Evolutionary conservation across 2,888 invertebrate genomes (phyloP), one percentile per base, ranked within the genome.

Genomic region (Dicycla oo): DNA sequence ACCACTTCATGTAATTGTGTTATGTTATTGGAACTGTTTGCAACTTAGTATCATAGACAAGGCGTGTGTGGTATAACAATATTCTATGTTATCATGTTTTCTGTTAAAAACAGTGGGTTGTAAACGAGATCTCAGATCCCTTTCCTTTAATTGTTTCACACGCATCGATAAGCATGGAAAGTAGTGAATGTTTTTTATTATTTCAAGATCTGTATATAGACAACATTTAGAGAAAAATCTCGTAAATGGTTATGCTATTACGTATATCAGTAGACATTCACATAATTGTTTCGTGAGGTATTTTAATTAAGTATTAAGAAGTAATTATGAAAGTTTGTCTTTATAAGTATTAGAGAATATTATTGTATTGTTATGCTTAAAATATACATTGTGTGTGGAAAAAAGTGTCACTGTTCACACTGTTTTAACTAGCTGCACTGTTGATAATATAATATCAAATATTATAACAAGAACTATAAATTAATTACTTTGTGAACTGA

Each of bases 251-350:
- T 56, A 54, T 38, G n/a, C 38, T 30, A 58, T 69, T 45, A n/a
- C n/a, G n/a, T n/a, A 75, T 74, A 63, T 63, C 61, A 73, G 34
- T 54, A 47, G 65, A 70, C 45, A 61, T 78, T 80, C 80, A 20
- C 77, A 79, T 23, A 10, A 80, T 78, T 83, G 75, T 82, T 70
- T 64, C 34, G n/a, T 67, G 26, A 43, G 54, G 38, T 63, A 73
- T 79, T 77, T 63, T 76, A 80, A 70, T 80, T 54, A 72, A 75
- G 6, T 15, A 40, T 26, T 20, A 26, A 26, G 64, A 20, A 63
- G 67, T 63, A 57, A 69, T 78, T 69, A 54, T 8, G 64, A 80
- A 75, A 75, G 60, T 71, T 61, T 38, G 47, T 51, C 13, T 40
- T 54, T 23, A 47, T 13, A 11, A 51, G 11, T 69, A 34, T 63